Conservation (phyloP, 1,140 invertebrate genomes). For the Nasonia giraulti region DNA sequence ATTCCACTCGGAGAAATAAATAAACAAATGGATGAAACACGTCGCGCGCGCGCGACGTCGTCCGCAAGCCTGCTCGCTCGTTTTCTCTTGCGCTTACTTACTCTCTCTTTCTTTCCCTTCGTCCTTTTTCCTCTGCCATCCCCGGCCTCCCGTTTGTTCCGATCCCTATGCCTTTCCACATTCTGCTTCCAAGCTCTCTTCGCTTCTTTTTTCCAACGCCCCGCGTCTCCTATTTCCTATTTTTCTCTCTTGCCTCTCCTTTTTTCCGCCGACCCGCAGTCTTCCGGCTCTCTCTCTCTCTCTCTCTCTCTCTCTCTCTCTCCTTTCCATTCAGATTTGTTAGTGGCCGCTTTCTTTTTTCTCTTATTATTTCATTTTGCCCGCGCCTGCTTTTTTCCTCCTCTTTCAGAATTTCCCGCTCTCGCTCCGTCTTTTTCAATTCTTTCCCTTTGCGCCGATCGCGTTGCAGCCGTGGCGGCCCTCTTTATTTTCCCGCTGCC, state of each 20-base stretch:
- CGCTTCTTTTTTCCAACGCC: not conserved
- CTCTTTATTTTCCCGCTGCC: constrained; percentile 2
- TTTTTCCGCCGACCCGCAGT: not conserved
- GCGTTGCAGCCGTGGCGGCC: not conserved
- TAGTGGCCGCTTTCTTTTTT: not conserved
- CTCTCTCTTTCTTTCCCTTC: not conserved
- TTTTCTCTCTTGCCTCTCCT: constrained; percentile 7
- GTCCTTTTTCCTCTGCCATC: not conserved
- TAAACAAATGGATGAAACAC: constrained; percentile 29
- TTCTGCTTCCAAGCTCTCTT: not conserved
- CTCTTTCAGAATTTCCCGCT: constrained; percentile 31
- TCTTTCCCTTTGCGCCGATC: not conserved
- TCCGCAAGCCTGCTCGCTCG: not conserved
- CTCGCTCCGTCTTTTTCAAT: not conserved
- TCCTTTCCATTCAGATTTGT: constrained; percentile 28
- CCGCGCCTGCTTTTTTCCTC: not conserved
- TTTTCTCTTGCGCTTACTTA: not conserved
- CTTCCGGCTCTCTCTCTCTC: not conserved
- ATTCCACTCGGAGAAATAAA: constrained; percentile 33
- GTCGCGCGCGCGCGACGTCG: too few relatives aligned
- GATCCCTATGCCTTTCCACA: constrained; percentile 28
- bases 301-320: not conserved
- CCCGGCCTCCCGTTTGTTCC: not conserved
- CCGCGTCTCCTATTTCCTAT: constrained; percentile 38
- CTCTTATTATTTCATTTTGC: constrained; percentile 11